Evolutionary conservation across 2,888 invertebrate genomes (phyloP), one percentile per base, ranked within the genome.

Genomic region (Villa cingulata): DNA sequence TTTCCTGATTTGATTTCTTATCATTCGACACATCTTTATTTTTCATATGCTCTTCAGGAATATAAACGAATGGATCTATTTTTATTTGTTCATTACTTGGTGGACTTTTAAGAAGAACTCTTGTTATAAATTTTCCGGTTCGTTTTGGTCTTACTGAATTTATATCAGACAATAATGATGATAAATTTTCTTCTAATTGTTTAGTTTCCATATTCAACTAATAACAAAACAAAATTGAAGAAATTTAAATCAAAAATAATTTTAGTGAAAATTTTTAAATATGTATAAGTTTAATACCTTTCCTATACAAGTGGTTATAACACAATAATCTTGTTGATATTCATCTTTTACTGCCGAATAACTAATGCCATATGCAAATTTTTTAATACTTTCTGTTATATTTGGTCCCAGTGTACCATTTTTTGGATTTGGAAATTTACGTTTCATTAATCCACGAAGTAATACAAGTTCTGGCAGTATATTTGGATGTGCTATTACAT

Each of bases 361-460:
- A 58, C 77, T 78, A 3, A 89, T 72, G 2, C 89, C 89, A 45
- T 77, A 70, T 1, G 78, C 69, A 56, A 83, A 83, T 58, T 76
- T 80, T 40, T 68, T 64, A 15, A 89, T 77, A 58, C 83, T 67
- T 4, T 63, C 68, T 0, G 61, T 64, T 1, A 90, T 63, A 64
- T 90, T 76, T 1, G 70, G 53, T 46, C 81, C 79, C 18, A 91
- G 60, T 1, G 83, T 86, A 37, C 85, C 87, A 37, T 58, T 54
- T 58, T 73, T 73, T 0, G 77, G 67, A 57, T 74, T 82, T 0
- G 91, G 91, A 65, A 87, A 88, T 57, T 77, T 79, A 51, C 71
- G 77, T 59, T 83, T 87, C 74, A 91, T 71, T 40, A 90, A 61
- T 2, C 89, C 90, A 52, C 87, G 74, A 48, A 91, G 71, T 0